A percentile compares a stretch with the other conserved stretches of the same genome.
phyloP scores from a whole-genome alignment of 2,888 invertebrate genomes.

The Oxyscelio sp. region DNA sequence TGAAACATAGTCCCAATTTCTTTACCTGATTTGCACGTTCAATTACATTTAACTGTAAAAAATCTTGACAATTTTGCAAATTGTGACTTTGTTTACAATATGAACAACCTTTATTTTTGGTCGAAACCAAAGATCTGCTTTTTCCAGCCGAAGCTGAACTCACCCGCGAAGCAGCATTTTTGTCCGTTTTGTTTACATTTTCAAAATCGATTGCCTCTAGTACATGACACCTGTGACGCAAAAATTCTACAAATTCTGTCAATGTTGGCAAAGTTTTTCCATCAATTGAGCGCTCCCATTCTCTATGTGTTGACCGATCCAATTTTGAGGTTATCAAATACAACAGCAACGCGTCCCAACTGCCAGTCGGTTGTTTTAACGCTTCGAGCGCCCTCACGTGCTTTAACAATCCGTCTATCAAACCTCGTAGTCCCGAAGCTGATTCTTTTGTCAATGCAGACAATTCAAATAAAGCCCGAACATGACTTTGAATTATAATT shows the following conservation, averaged over 20 bases:
- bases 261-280: neutral
- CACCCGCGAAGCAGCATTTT: neutral
- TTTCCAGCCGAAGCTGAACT: neutral
- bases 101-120: neutral
- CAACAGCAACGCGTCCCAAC: slow-evolving; percentile 37
- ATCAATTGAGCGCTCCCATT: slow-evolving; percentile 10
- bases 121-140: neutral
- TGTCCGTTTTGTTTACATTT: too few relatives aligned
- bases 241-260: slow-evolving; percentile 2
- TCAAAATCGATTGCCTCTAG: neutral
- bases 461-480: neutral
- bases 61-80: neutral
- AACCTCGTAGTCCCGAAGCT: neutral
- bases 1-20: slow-evolving; percentile 6
- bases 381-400: slow-evolving; percentile 27
- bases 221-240: neutral
- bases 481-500: neutral
- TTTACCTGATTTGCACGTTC: slow-evolving; percentile 1
- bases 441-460: neutral
- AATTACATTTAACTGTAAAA: neutral
- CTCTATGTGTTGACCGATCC: slow-evolving; percentile 1
- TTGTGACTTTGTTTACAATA: slow-evolving; percentile 8
- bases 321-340: slow-evolving; percentile 31
- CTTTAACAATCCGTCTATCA: neutral
- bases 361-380: slow-evolving; percentile 19